Conservation (phyloP, 2,888 invertebrate genomes). For the Cheilosia grossa region DNA sequence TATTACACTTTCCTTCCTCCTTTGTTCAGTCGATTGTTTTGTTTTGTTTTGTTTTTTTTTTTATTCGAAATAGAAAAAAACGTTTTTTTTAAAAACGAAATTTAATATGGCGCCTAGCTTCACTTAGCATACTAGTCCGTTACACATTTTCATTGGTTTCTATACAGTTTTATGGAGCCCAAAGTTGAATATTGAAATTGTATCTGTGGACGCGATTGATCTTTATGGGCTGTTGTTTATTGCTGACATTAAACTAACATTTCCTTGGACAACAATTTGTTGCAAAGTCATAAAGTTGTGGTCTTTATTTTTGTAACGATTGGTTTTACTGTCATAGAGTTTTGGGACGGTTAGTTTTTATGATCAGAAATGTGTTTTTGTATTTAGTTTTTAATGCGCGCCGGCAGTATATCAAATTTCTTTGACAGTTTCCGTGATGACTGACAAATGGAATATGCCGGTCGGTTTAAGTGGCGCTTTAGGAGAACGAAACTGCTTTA, state of each 20-base stretch:
- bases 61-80: slow-evolving; percentile 21
- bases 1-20: slow-evolving; percentile 57
- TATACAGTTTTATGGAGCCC: slow-evolving; percentile 29
- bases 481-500: no score
- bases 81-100: slow-evolving; percentile 36
- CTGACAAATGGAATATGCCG: no score
- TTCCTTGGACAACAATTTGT: slow-evolving; percentile 43
- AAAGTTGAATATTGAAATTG: slow-evolving; percentile 28
- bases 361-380: slow-evolving; percentile 25
- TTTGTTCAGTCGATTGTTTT: slow-evolving; percentile 14
- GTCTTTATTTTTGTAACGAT: slow-evolving; percentile 14
- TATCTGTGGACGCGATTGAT: slow-evolving; percentile 36
- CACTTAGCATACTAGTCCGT: slow-evolving; percentile 55
- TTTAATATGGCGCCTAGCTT: slow-evolving; percentile 69
- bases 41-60: no score
- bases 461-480: no score
- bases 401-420: no score
- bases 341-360: slow-evolving; percentile 30
- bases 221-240: slow-evolving; percentile 38
- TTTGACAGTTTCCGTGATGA: no score
- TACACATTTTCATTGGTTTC: slow-evolving; percentile 51
- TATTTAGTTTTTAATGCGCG: slow-evolving; percentile 20
- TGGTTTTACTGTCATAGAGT: background rate
- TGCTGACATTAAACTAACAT: slow-evolving; percentile 22
- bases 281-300: slow-evolving; percentile 35